Evolutionary conservation across 1,140 invertebrate genomes (phyloP), one percentile per base, ranked within the genome.

Genomic region (Sycophaga agraensis): DNA sequence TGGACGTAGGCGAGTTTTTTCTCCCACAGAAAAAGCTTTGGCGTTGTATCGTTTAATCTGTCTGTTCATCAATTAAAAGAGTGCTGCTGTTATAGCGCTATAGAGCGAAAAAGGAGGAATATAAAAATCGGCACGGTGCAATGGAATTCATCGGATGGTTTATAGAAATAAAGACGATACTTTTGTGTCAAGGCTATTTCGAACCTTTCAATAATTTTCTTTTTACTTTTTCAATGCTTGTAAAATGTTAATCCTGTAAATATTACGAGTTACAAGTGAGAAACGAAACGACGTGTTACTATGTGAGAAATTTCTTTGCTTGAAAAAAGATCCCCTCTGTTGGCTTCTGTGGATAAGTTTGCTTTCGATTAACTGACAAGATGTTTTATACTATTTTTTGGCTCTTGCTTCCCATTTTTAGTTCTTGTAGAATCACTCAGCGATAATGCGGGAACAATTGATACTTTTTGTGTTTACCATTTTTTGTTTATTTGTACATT

Each of bases 241-340:
- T 64, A 64, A 59, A 64, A 64, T 64, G 62, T 64, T 64, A 63
- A 64, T 64, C 56, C 62, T 64, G 62, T 64, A 64, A 64, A 64
- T 64, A 64, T 59, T 64, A 64, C 55, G 62, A 58, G 50, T 64
- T 64, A 64, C 56, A 59, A 64, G 50, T 64, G 49, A 64, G 50
- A 58, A 59, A 59, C 40, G 56, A 59, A 58, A 64, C 17, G 50
- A 59, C 40, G 50, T 58, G 62, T 64, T 64, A 59, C 40, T 51
- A 58, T 64, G 42, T 46, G 50, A 59, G 7, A 59, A 59, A 48
- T 59, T 54, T 54, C 34, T 54, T 59, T 59, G 39, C 54, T 63
- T 58, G 26, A 42, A 35, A 54, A 50, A 50, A 19, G 26, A 45
- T 63, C 28, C 54, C 16, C 57, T 63, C 26, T 58, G 26, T 51